Evolutionary conservation across 1,140 invertebrate genomes (phyloP), one percentile per base, ranked within the genome.

Genomic region (Druon quercuslanigerum): DNA sequence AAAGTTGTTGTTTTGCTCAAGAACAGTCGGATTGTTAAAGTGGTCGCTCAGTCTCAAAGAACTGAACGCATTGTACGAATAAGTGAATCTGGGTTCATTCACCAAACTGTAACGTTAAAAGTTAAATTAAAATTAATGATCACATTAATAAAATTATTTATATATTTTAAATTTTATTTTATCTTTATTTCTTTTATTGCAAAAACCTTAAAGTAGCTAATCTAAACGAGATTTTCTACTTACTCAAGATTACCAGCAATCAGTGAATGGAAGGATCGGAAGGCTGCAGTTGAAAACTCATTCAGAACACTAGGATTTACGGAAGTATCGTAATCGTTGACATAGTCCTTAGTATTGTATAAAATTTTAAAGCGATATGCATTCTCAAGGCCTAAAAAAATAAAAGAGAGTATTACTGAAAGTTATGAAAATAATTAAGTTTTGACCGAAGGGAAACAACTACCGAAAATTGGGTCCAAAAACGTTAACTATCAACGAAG

Each of bases 221-320:
- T 33, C 25, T 5, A 33, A 33, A 33, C 2, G 3, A 33, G 25
- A 33, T 33, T 33, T 33, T 71, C 73, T 72, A 92, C 93, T 93
- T 92, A 96, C 96, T 96, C 93, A 71, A 96, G 92, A 85, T 93
- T 92, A 75, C 96, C 96, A 83, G 96, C 94, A 72, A 97, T 96
- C 66, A 96, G 92, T 0, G 96, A 95, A 88, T 98, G 97, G 92
- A 97, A 97, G 85, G 96, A 96, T 92, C 97, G 94, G 87, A 96
- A 97, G 1, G 96, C 97, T 13, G 96, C 96, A 0, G 94, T 96
- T 0, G 96, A 94, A 85, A 98, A 97, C 84, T 96, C 96, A 85
- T 98, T 97, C 3, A 97, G 88, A 3, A 97, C 93, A 0, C 94
- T 94, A 0, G 96, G 95, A 90, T 98, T 94, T 0, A 97, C 94